These are phyloP conservation scores for Tricholaema leucomelas DNA, from an alignment of 2,113 vertebrate species.

Conservation along the genomic window DNA sequence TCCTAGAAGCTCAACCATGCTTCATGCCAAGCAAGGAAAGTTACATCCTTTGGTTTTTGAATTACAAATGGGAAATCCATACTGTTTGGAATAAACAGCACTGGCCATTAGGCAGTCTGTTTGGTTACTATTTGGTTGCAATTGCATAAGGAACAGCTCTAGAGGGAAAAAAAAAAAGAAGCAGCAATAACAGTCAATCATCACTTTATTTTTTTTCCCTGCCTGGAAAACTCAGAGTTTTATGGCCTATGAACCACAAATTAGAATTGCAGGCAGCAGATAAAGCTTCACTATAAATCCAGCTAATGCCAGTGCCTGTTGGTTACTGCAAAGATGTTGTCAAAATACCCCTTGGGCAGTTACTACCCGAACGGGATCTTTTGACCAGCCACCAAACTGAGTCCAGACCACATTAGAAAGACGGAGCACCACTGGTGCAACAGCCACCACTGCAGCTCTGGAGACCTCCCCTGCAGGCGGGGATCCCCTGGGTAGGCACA, in stretches of 20 bases:
- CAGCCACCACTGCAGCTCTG: neutral
- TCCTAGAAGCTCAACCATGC: neutral
- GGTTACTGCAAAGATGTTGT: neutral
- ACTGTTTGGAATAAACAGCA: slow-evolving; percentile 11
- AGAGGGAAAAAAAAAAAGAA: neutral
- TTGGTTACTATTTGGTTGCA: slow-evolving; percentile 44
- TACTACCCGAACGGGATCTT: fast-evolving
- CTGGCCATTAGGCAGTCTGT: slow-evolving; percentile 5
- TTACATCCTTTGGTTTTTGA: slow-evolving; percentile 26
- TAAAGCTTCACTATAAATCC: slow-evolving; percentile 11
- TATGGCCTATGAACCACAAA: slow-evolving; percentile 26
- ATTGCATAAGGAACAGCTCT: slow-evolving; percentile 37
- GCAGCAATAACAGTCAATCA: slow-evolving; percentile 44
- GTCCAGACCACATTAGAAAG: neutral
- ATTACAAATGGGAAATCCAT: slow-evolving; percentile 50
- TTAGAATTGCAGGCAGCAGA: slow-evolving; percentile 63
- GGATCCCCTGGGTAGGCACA: neutral
- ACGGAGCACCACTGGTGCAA: neutral
- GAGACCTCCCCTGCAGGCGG: neutral
- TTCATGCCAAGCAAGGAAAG: slow-evolving; percentile 4
- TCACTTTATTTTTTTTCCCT: slow-evolving; percentile 14
- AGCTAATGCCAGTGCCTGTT: neutral
- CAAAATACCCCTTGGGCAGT: neutral
- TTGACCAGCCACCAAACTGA: neutral
- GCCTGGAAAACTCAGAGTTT: slow-evolving; percentile 50